Evolutionary conservation across 2,113 vertebrate genomes (phyloP), one percentile per base, ranked within the genome.

Genomic region (Cyprinodon brontotheroides): DNA sequence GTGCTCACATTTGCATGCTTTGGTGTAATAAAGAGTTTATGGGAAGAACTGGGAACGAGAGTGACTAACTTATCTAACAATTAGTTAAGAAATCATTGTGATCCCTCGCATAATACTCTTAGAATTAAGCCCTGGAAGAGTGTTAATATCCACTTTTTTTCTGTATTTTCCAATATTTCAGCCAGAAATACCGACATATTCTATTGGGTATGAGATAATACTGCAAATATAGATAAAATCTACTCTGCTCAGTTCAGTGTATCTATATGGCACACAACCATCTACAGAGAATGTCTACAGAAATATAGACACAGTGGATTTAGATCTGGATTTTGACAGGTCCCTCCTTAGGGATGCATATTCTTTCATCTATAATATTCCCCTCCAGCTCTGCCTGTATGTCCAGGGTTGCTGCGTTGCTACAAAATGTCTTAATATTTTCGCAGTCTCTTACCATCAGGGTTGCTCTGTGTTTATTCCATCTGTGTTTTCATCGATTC

Each of bases 1-100:
- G 62, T 75, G 67, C 47, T 75, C 62, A 43, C 61, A 59, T 69
- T 73, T 57, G 50, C 50, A 57, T 57, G 50, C 20, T 20, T n/a
- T 70, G 61, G 22, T 70, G 62, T 75, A 70, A 83, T 59, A 50
- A 29, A 80, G 66, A 61, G 40, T 59, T 69, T 64, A 76, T 80
- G 85, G 61, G 39, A 17, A 65, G 9, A 3, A 48, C 36, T 13
- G 22, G 71, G 59, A 72, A 68, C 22, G 11, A 63, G 71, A 81
- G 80, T 66, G 75, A 88, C 82, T 70, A 66, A 77, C 63, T 81
- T 47, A 77, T 86, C 80, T 79, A 75, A 76, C 77, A 91, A 91
- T 88, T 88, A 89, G 75, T 85, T 81, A 68, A 75, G 62, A 86
- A 84, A 79, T 78, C 62, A 13, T 75, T 70, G 59, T 61, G 72